Base-by-base conservation (phyloP, 2,113 vertebrate genomes). In the Sitta europaea region DNA sequence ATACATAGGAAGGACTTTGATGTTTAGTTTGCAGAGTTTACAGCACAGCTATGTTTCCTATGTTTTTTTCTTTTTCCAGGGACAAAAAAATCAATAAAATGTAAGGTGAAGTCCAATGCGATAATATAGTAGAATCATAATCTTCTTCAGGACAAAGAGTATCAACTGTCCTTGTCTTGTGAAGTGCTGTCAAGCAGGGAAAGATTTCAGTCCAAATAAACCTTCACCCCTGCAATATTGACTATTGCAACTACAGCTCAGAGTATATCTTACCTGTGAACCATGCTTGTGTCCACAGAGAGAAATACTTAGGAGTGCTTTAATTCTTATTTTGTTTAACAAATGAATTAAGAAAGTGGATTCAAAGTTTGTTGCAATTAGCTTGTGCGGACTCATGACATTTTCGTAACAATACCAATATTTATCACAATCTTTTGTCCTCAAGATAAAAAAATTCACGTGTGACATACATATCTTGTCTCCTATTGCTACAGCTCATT, bases 11-110 rank as follows among this genome's bases (percentile, higher is more conserved):
- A 95, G 31, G 51, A 95, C 53, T 79, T 67, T 5, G 29, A 83
- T 2, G 3, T 62, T 90, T 57, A 90, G 36, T 84, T 96, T 84
- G 84, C 78, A 90, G n/a, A 90, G 58, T 70, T 90, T 95, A 94
- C 61, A 95, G 58, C 80, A 90, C 68, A 92, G 58, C 67, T 90
- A 61, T 33, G 2, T 59, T 72, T 70, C 82, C 35, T 54, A 15
- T 13, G 4, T 33, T 59, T 78, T 92, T 73, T 40, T 81, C 80
- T 54, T 61, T 94, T 90, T 77, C 59, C 28, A 77, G 15, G 38
- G 58, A 86, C 31, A 77, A 51, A 55, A 55, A 48, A 47, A 25
- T 45, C 45, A 88, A 28, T 54, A 43, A 88, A 86, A 94, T 33
- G 79, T 5, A 42, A 93, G 77, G 33, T 45, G 27, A 82, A 86